Conservation (phyloP, 1,140 invertebrate species). For the Ceratosolen fusciceps region DNA sequence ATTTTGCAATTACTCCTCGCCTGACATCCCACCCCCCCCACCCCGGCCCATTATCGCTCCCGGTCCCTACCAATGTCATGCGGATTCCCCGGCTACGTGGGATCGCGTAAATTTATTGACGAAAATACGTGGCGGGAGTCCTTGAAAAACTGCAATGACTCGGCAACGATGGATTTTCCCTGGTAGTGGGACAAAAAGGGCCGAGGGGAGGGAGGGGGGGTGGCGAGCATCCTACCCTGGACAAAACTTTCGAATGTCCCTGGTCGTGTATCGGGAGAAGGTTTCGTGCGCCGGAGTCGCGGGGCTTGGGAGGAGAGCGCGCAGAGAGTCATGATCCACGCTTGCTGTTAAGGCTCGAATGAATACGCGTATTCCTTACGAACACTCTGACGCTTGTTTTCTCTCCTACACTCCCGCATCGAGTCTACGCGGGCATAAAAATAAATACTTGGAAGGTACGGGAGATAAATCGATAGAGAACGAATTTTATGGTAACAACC, state of each 20-base stretch:
- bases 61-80: too few species aligned
- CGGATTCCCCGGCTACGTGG: too few species aligned
- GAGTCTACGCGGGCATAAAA: background rate
- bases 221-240: too few species aligned
- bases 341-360: background rate
- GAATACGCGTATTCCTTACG: slow-evolving; percentile 2
- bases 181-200: too few species aligned
- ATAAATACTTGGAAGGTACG: background rate
- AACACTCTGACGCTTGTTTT: background rate
- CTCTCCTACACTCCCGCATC: background rate
- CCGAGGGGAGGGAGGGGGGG: too few species aligned
- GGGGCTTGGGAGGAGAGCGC: background rate
- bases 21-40: too few species aligned
- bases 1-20: too few species aligned
- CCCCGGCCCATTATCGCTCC: too few species aligned
- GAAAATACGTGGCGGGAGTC: background rate
- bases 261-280: background rate
- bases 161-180: background rate
- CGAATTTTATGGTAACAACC: background rate
- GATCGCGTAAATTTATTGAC: background rate
- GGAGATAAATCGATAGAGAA: background rate
- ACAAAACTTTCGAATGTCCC: too few species aligned
- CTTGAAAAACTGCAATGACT: background rate
- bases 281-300: background rate
- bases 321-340: background rate